Evolutionary conservation across 2,113 vertebrate species (phyloP).

Genomic region (Archocentrus centrarchus): DNA sequence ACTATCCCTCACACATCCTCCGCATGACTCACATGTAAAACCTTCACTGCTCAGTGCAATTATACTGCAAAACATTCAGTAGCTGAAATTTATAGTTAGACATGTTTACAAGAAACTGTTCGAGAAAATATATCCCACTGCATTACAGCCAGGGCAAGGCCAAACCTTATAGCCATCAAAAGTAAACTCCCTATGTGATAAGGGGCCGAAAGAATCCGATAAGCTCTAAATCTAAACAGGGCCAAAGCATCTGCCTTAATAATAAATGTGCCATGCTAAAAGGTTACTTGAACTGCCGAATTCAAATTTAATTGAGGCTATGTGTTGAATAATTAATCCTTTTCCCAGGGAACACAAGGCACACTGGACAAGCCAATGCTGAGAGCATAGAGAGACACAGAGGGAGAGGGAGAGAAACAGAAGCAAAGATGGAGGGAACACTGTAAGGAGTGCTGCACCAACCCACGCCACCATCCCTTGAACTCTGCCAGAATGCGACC

Average conservation of each 20-base stretch:
- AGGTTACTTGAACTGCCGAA: constrained; percentile 82
- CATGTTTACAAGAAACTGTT: constrained; percentile 54
- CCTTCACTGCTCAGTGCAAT: background rate
- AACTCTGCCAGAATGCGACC: constrained; percentile 60
- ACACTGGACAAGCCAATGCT: constrained; percentile 60
- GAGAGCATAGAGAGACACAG: constrained; percentile 43
- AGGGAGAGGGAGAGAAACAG: constrained; percentile 24
- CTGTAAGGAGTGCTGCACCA: constrained; percentile 40
- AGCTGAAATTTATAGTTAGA: constrained; percentile 37
- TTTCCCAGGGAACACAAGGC: constrained; percentile 74
- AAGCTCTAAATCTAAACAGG: constrained; percentile 79
- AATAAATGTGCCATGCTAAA: constrained; percentile 79
- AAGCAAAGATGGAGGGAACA: constrained; percentile 48
- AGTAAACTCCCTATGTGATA: constrained; percentile 62
- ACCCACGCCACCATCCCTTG: constrained; percentile 62
- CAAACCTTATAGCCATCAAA: constrained; percentile 34
- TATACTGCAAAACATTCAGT: background rate
- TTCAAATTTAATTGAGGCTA: constrained; percentile 82
- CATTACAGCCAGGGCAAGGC: constrained; percentile 54
- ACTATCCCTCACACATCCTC: background rate
- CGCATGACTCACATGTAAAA: constrained; percentile 4
- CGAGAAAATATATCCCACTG: constrained; percentile 42
- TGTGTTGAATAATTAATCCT: constrained; percentile 82
- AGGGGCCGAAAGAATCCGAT: constrained; percentile 69
- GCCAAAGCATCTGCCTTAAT: constrained; percentile 78